Conservation (phyloP, 23 tunicate genomes). For the Trididemnum nubilum region DNA sequence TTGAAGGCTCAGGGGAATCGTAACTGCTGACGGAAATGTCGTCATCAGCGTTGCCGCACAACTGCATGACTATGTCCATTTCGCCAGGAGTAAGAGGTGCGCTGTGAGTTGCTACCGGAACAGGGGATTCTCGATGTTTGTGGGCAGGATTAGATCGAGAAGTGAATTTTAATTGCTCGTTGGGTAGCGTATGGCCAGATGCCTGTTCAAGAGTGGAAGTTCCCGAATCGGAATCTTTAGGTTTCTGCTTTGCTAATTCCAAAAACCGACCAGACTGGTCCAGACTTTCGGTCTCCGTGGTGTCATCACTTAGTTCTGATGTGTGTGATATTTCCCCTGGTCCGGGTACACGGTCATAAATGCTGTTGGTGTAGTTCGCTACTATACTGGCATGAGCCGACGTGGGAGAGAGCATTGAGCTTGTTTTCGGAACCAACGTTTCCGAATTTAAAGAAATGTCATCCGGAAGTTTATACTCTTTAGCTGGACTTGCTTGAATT, state of each 20-base stretch:
- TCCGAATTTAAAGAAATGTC: not conserved
- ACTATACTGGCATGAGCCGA: slow-evolving; percentile 56
- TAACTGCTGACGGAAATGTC: not conserved
- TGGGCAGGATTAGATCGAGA: not conserved
- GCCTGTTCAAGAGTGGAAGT: not conserved
- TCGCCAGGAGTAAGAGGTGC: slow-evolving; percentile 71
- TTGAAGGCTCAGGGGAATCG: not conserved
- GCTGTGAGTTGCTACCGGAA: slow-evolving; percentile 57
- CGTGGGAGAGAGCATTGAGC: not conserved
- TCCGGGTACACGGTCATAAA: slow-evolving; percentile 60
- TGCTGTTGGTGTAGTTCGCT: slow-evolving; percentile 66
- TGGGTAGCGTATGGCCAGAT: not conserved
- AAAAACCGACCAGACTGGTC: slow-evolving; percentile 15
- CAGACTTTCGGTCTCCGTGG: slow-evolving; percentile 70
- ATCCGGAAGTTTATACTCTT: slow-evolving; percentile 64
- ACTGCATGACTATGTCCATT: slow-evolving; percentile 59
- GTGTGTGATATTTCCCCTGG: slow-evolving; percentile 2
- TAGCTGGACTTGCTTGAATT: not conserved
- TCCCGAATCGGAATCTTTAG: not conserved
- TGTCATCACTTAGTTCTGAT: slow-evolving; percentile 60
- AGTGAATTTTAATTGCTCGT: not conserved
- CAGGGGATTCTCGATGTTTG: slow-evolving; percentile 31
- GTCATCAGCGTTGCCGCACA: slow-evolving; percentile 51
- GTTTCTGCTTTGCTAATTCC: not conserved
- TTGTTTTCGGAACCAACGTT: not conserved